Evolutionary conservation across 2,113 vertebrate genomes (phyloP).

Genomic region (human (Homo sapiens)): DNA sequence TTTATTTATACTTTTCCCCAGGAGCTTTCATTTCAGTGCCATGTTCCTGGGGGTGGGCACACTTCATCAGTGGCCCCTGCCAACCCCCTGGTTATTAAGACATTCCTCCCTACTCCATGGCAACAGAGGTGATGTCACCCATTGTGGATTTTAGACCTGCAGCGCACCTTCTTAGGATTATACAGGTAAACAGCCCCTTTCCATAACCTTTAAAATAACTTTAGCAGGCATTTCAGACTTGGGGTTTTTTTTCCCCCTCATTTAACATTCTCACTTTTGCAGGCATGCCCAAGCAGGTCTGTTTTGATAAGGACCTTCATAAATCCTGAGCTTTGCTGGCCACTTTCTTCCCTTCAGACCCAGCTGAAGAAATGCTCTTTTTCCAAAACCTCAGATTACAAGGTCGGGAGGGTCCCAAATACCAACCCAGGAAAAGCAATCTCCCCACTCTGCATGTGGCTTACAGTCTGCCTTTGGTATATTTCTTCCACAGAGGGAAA

Average conservation of each 20-base stretch:
- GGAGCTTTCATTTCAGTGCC: slow-evolving; percentile 49
- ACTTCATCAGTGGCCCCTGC: slow-evolving; percentile 48
- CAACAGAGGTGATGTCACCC: slow-evolving; percentile 65
- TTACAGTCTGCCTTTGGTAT: background rate
- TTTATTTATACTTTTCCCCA: slow-evolving; percentile 62
- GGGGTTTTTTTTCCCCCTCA: accelerated
- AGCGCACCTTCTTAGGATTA: background rate
- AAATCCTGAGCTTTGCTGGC: slow-evolving; percentile 61
- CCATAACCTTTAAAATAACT: background rate
- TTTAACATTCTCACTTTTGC: background rate
- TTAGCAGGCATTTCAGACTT: background rate
- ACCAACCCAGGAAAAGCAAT: slow-evolving; percentile 13
- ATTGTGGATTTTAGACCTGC: slow-evolving; percentile 40
- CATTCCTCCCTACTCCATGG: slow-evolving; percentile 70
- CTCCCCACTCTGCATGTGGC: background rate
- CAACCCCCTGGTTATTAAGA: slow-evolving; percentile 65
- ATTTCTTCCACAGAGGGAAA: background rate
- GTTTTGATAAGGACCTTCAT: slow-evolving; percentile 61
- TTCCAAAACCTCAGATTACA: slow-evolving; percentile 31
- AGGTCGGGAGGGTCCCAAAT: background rate
- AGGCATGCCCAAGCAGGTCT: slow-evolving; percentile 36
- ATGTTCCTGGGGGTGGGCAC: slow-evolving; percentile 63
- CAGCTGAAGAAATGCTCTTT: background rate
- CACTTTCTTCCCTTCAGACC: slow-evolving; percentile 55
- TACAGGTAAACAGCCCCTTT: background rate